Conservation (phyloP, 2,888 invertebrate genomes). For the Synanthedon tipuliformis region DNA sequence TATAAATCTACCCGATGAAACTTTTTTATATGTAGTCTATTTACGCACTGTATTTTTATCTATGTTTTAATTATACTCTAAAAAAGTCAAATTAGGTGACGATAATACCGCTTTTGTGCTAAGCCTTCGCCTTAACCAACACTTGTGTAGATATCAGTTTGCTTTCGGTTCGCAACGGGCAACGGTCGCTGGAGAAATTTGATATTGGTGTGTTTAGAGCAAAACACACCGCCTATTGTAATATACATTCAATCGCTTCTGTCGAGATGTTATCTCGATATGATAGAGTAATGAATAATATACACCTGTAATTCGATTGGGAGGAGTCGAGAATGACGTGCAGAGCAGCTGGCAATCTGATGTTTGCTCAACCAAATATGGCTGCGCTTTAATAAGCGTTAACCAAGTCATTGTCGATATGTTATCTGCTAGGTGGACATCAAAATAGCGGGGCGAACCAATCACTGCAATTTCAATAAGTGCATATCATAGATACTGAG, state of each 20-base stretch:
- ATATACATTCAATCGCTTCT: conserved; percentile 48
- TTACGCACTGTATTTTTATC: too few species aligned
- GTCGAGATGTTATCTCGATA: conserved; percentile 60
- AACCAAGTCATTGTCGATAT: neutral
- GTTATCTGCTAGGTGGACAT: neutral
- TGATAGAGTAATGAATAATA: conserved; percentile 59
- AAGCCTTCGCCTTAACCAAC: conserved; percentile 17
- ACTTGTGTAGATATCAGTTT: conserved; percentile 28
- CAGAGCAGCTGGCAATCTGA: conserved; percentile 42
- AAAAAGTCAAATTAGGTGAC: too few species aligned
- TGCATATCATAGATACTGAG: too few species aligned
- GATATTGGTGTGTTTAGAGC: conserved; percentile 41
- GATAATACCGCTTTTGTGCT: too few species aligned
- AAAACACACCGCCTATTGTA: conserved; percentile 54
- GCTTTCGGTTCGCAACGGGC: conserved; percentile 13
- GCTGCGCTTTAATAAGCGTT: neutral
- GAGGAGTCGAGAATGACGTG: conserved; percentile 38
- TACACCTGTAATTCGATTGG: conserved; percentile 45
- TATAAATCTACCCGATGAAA: too few species aligned
- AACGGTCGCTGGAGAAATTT: conserved; percentile 21
- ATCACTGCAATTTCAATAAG: neutral
- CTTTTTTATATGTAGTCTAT: too few species aligned
- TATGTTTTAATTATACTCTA: too few species aligned
- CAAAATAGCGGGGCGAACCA: neutral
- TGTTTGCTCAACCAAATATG: conserved; percentile 18